phyloP scores from a whole-genome alignment of 2,888 invertebrate genomes.

The Rotaria macrura region DNA sequence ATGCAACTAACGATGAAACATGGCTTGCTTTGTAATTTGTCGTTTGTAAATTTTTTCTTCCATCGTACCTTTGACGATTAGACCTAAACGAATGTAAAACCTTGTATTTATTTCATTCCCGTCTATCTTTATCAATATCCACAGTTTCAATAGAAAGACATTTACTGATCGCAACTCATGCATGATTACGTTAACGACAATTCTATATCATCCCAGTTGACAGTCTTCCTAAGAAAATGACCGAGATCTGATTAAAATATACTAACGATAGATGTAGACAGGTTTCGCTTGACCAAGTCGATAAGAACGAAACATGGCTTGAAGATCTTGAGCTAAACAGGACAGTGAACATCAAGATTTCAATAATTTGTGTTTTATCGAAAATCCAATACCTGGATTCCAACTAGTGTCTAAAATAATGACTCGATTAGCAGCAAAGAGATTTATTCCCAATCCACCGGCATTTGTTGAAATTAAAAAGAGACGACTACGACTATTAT shows the following conservation, averaged over 20 bases:
- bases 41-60: constrained; percentile 94
- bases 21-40: constrained; percentile 86
- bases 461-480: constrained; percentile 92
- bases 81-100: constrained; percentile 40
- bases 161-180: too few species aligned
- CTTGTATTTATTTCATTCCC: not conserved
- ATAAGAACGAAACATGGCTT: constrained; percentile 93
- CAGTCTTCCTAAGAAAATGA: too few species aligned
- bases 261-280: constrained; percentile 74
- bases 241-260: too few species aligned
- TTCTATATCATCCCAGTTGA: too few species aligned
- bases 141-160: not conserved
- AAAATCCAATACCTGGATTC: constrained; percentile 65
- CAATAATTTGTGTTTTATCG: not conserved
- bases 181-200: too few species aligned
- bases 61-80: constrained; percentile 86
- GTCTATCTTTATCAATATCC: not conserved
- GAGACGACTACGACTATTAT: constrained; percentile 54
- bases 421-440: constrained; percentile 90
- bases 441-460: constrained; percentile 89
- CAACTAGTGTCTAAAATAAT: constrained; percentile 96
- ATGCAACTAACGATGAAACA: constrained; percentile 58
- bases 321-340: constrained; percentile 69
- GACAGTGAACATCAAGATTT: not conserved
- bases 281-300: constrained; percentile 95